Conservation (phyloP, 1,140 invertebrate species). For the Nymphalis io region DNA sequence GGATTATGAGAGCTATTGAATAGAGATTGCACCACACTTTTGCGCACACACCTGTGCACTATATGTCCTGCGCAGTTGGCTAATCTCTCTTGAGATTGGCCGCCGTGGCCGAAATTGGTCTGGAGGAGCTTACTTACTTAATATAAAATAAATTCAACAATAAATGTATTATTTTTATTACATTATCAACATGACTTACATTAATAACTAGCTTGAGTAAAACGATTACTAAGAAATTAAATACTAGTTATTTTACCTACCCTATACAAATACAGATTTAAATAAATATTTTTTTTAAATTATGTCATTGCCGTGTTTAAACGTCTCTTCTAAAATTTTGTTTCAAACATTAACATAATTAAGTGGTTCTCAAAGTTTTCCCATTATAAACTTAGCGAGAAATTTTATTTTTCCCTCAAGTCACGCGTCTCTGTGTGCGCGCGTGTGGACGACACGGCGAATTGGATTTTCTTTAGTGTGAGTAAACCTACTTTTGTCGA, state of each 20-base stretch:
- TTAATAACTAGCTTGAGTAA: background rate
- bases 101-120: too few species aligned
- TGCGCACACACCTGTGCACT: too few species aligned
- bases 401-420: slow-evolving; percentile 81
- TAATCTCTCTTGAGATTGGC: too few species aligned
- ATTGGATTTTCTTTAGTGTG: slow-evolving; percentile 78
- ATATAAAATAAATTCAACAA: too few species aligned
- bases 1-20: too few species aligned
- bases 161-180: background rate
- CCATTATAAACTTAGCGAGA: slow-evolving; percentile 81
- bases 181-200: background rate
- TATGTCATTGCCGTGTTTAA: slow-evolving; percentile 76
- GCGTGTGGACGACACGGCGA: slow-evolving; percentile 69
- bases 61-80: too few species aligned
- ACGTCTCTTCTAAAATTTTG: slow-evolving; percentile 79
- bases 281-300: slow-evolving; percentile 57
- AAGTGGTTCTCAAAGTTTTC: slow-evolving; percentile 81
- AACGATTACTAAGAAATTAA: background rate
- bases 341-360: slow-evolving; percentile 81
- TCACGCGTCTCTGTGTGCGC: slow-evolving; percentile 73
- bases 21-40: too few species aligned
- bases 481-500: slow-evolving; percentile 77
- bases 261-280: slow-evolving; percentile 34
- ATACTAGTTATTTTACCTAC: slow-evolving; percentile 1
- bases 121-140: too few species aligned